Evolutionary conservation across 1,140 invertebrate genomes (phyloP).

Genomic region (Brachionus calyciflorus): DNA sequence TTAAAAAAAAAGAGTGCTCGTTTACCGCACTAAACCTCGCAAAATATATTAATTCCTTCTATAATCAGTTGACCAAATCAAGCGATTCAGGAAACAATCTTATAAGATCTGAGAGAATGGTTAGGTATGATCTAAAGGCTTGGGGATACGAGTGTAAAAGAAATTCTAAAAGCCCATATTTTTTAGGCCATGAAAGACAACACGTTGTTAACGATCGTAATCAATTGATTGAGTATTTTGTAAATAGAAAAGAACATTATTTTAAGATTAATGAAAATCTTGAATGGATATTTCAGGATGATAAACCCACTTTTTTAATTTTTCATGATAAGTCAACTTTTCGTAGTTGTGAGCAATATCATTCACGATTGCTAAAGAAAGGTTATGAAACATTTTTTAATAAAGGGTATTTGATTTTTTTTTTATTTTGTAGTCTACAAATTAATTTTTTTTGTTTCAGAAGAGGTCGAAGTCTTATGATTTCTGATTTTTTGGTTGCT

Average conservation of each 20-base stretch:
- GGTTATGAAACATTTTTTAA: neutral
- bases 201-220: neutral
- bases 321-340: slow-evolving; percentile 12
- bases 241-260: slow-evolving; percentile 22
- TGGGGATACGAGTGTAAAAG: neutral
- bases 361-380: neutral
- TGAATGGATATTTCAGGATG: neutral
- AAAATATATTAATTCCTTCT: neutral
- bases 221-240: slow-evolving; percentile 19
- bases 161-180: neutral
- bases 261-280: neutral
- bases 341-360: slow-evolving; percentile 12
- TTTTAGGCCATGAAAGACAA: slow-evolving; percentile 6
- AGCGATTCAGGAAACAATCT: neutral
- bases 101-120: neutral
- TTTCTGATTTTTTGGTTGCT: slow-evolving; percentile 15
- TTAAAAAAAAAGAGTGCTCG: neutral
- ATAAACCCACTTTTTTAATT: neutral
- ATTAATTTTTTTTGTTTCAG: neutral
- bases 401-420: neutral
- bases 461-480: slow-evolving; percentile 2
- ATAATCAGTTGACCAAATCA: neutral
- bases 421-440: too few species aligned
- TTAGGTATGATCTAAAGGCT: neutral
- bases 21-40: neutral